These are phyloP conservation scores for Heliconius nattereri DNA, from an alignment of 1,140 invertebrate genomes.

Conservation along the genomic window DNA sequence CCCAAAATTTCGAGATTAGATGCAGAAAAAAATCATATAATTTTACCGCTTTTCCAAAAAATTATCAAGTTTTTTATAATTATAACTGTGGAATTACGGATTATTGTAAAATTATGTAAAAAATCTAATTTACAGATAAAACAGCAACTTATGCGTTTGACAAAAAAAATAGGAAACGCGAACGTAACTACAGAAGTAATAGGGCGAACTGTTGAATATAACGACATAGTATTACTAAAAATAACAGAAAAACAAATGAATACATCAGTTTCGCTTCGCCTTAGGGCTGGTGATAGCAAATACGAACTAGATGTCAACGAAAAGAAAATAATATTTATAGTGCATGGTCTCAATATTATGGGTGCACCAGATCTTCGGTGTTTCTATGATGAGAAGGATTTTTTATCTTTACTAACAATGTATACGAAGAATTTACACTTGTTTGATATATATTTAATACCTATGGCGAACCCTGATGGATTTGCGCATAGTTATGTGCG, in stretches of 20 bases:
- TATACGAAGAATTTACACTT: constrained; percentile 61
- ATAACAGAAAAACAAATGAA: constrained; percentile 42
- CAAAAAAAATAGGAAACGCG: constrained; percentile 39
- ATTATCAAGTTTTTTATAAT: no score
- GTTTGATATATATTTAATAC: constrained; percentile 71
- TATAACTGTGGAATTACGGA: no score
- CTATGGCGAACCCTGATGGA: constrained; percentile 70
- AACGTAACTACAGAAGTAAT: constrained; percentile 58
- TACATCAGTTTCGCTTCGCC: constrained; percentile 13
- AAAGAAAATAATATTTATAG: constrained; percentile 72
- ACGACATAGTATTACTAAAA: constrained; percentile 62
- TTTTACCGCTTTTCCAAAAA: no score
- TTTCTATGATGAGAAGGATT: constrained; percentile 13
- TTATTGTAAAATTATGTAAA: neutral
- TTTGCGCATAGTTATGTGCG: constrained; percentile 16
- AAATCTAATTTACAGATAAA: constrained; percentile 46
- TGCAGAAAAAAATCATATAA: no score
- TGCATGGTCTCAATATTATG: constrained; percentile 62
- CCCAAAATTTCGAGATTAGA: no score
- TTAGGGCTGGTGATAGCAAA: constrained; percentile 50
- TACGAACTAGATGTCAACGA: constrained; percentile 53
- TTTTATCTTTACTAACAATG: constrained; percentile 47
- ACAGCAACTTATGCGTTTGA: constrained; percentile 42
- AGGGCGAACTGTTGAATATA: constrained; percentile 61
- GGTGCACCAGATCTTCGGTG: constrained; percentile 42